These are phyloP conservation scores for Cyanistes caeruleus DNA, from an alignment of 2,113 vertebrate genomes.

Conservation along the genomic window DNA sequence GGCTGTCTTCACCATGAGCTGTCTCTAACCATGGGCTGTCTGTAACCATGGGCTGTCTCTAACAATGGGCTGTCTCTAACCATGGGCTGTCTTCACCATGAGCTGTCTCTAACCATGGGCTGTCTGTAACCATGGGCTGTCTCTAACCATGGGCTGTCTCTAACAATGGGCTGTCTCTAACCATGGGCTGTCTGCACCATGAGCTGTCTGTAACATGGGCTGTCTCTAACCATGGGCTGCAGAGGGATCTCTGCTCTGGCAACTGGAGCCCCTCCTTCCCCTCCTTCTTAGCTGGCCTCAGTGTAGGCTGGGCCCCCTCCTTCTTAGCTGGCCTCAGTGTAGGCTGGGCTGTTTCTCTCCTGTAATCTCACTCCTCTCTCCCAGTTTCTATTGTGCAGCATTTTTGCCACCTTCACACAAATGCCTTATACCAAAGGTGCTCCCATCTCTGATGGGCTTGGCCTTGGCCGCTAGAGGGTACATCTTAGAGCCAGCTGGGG, in stretches of 20 bases:
- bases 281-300: too few relatives aligned
- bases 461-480: neutral
- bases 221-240: neutral
- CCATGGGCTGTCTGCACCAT: too few relatives aligned
- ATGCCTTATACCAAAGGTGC: too few relatives aligned
- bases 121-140: neutral
- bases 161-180: too few relatives aligned
- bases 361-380: neutral
- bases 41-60: neutral
- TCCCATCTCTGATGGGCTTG: neutral
- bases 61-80: neutral
- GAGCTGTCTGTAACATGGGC: too few relatives aligned
- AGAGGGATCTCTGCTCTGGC: neutral
- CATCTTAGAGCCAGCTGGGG: neutral
- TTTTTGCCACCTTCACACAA: neutral
- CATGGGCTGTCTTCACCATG: neutral
- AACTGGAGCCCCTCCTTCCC: accelerated
- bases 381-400: neutral
- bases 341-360: neutral
- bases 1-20: too few relatives aligned
- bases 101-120: neutral
- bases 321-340: accelerated
- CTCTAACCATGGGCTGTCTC: neutral
- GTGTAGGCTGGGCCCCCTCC: too few relatives aligned
- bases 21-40: too few relatives aligned